These are phyloP conservation scores for Acutogordius australiensis DNA, from an alignment of 2,888 invertebrate species.

Conservation along the genomic window DNA sequence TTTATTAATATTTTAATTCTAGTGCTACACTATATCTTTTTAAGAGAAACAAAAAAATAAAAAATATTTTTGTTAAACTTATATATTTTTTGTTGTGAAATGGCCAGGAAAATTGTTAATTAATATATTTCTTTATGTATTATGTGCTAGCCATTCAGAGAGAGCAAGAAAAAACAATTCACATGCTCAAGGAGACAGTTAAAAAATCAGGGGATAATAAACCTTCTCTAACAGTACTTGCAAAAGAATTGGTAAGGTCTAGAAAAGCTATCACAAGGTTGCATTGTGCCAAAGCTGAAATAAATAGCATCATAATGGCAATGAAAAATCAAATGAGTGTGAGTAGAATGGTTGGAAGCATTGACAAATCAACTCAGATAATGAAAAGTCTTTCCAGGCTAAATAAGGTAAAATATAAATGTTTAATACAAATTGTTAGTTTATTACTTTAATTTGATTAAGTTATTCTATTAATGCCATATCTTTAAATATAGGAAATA, in stretches of 20 bases:
- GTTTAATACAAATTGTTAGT: no score
- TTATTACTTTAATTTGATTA: no score
- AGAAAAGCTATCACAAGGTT: neutral
- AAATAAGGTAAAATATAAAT: neutral
- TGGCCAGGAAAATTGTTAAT: no score
- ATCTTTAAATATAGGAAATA: no score
- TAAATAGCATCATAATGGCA: neutral
- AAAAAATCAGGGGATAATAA: neutral
- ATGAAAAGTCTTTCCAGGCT: neutral
- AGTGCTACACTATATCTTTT: no score
- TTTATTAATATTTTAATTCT: no score
- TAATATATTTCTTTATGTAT: no score
- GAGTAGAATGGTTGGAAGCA: neutral
- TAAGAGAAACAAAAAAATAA: no score
- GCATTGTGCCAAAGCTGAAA: slow-evolving; percentile 10
- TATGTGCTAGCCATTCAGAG: slow-evolving; percentile 9
- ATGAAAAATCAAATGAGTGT: neutral
- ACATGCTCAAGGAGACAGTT: slow-evolving; percentile 9
- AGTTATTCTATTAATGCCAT: no score
- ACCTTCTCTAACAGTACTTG: neutral
- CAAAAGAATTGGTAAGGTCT: slow-evolving; percentile 6
- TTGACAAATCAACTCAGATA: neutral
- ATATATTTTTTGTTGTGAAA: no score
- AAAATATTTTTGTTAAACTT: no score
- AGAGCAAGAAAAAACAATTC: neutral